Conservation (phyloP, 2,113 vertebrate genomes). For the Aleadryas rufinucha region DNA sequence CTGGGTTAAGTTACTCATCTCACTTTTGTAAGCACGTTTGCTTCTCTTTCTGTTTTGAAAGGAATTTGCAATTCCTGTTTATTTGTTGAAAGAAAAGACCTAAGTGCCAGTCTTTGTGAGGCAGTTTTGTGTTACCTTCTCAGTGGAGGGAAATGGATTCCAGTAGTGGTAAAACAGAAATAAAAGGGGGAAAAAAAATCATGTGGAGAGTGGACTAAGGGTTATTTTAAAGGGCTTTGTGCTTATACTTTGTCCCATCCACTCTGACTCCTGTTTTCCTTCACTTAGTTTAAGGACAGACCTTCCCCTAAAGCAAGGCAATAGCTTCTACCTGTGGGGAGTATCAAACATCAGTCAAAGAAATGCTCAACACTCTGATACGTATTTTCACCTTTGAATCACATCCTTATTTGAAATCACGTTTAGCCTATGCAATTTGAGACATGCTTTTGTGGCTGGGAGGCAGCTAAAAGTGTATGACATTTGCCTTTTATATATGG, state of each 20-base stretch:
- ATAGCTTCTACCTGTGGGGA: not conserved
- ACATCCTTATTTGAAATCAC: not conserved
- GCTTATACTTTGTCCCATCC: not conserved
- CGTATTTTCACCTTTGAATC: not conserved
- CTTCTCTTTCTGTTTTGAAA: not conserved
- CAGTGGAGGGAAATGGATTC: not conserved
- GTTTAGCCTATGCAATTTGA: not conserved
- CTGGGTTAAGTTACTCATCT: not conserved
- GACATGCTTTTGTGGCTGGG: not conserved
- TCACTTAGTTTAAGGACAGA: not conserved
- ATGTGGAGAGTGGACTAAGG: not conserved
- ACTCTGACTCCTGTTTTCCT: not conserved
- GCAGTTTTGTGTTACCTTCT: not conserved
- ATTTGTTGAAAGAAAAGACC: not conserved
- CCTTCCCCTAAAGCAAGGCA: not conserved
- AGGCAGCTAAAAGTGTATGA: not conserved
- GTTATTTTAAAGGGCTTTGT: not conserved
- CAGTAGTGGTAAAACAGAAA: not conserved
- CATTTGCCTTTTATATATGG: not conserved
- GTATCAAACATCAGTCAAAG: not conserved
- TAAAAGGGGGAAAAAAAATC: rapidly evolving
- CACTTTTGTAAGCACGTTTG: not conserved
- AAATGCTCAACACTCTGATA: not conserved
- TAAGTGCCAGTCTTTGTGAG: not conserved
- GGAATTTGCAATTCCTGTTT: not conserved